phyloP scores from a whole-genome alignment of 2,113 vertebrate species.

The Lepisosteus osseus region DNA sequence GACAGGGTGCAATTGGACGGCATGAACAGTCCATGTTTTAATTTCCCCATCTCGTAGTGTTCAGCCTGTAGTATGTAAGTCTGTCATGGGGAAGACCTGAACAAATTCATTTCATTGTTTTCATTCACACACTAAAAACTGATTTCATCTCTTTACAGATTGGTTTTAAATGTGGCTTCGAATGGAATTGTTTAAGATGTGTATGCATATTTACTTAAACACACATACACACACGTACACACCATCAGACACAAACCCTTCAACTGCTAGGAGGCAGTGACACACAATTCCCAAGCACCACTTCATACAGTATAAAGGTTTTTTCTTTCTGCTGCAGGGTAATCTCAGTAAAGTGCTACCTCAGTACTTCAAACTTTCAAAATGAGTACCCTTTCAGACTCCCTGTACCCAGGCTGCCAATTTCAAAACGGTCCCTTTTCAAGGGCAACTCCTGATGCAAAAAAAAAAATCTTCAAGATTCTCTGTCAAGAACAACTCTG shows the following conservation, averaged over 20 bases:
- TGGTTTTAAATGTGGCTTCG: no score
- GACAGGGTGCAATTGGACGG: neutral
- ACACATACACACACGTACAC: conserved; percentile 6
- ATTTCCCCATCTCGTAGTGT: neutral
- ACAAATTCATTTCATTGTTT: no score
- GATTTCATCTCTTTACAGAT: no score
- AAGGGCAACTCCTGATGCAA: neutral
- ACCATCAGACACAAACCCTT: neutral
- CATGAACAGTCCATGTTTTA: neutral
- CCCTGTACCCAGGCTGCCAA: neutral
- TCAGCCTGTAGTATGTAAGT: no score
- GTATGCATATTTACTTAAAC: neutral
- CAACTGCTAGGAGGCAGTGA: neutral
- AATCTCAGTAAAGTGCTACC: conserved; percentile 5
- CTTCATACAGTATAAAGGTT: neutral
- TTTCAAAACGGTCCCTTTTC: neutral
- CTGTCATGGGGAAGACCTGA: no score
- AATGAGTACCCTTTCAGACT: neutral
- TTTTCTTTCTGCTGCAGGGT: conserved; percentile 4
- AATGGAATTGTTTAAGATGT: no score
- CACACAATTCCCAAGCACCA: conserved; percentile 6
- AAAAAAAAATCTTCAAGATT: no score
- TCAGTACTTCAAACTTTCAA: neutral
- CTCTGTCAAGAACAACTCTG: neutral
- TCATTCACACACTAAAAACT: no score